phyloP scores from a whole-genome alignment of 2,797 vertebrate species.

The Tragelaphus oryx region DNA sequence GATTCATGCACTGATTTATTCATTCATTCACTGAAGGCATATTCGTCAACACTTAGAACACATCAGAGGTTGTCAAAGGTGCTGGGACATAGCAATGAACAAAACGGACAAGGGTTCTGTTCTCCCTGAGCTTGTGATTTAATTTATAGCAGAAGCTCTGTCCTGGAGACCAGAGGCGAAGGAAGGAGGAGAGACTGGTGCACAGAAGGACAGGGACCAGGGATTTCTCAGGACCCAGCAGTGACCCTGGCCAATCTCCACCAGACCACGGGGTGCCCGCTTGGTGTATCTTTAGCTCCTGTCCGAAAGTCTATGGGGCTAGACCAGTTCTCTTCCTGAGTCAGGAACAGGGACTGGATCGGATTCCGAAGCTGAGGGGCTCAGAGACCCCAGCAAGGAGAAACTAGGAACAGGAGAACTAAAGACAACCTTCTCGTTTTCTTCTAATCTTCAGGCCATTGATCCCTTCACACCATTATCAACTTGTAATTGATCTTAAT shows the following conservation, averaged over 20 bases:
- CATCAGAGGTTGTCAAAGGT: not conserved
- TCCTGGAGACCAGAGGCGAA: not conserved
- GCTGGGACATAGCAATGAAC: too few relatives aligned
- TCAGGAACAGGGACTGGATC: not conserved
- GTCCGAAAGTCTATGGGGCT: not conserved
- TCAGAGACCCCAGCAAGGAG: not conserved
- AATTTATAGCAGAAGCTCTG: accelerated
- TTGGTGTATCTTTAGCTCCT: not conserved
- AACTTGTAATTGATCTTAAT: not conserved
- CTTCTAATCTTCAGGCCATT: not conserved
- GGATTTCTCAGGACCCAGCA: not conserved
- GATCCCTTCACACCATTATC: not conserved
- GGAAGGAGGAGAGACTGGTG: not conserved
- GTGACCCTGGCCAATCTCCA: not conserved
- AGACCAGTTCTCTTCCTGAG: not conserved
- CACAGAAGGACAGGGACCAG: not conserved
- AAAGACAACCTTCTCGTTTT: accelerated
- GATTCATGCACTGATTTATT: not conserved
- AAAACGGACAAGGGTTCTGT: too few relatives aligned
- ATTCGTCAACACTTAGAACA: not conserved
- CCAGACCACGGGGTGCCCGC: not conserved
- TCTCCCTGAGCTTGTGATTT: not conserved
- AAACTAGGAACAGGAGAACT: not conserved
- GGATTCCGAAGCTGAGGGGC: not conserved
- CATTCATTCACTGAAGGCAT: not conserved